phyloP scores from a whole-genome alignment of 2,797 vertebrate genomes.

The Girardinus metallicus region DNA sequence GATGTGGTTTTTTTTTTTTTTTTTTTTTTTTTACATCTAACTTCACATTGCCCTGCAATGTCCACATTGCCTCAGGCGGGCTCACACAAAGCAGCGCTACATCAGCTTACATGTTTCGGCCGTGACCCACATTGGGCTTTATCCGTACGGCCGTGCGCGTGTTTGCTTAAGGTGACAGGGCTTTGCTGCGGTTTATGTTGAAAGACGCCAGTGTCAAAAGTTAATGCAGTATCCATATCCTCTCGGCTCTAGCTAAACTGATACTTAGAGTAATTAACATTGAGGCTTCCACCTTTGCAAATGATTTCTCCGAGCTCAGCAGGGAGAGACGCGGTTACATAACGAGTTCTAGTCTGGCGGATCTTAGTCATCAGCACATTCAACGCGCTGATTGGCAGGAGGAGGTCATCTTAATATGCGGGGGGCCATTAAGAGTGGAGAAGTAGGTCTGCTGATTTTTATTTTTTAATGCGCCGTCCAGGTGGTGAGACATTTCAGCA shows the following conservation, averaged over 20 bases:
- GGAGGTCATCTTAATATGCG: slow-evolving; percentile 57
- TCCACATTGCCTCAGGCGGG: slow-evolving; percentile 42
- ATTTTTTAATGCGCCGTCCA: slow-evolving; percentile 34
- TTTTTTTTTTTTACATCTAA: slow-evolving; percentile 14
- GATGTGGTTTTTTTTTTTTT: slow-evolving; percentile 36
- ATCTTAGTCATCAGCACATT: slow-evolving; percentile 67
- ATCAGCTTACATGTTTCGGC: slow-evolving; percentile 40
- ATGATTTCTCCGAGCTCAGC: slow-evolving; percentile 63
- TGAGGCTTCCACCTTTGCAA: slow-evolving; percentile 40
- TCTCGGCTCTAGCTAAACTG: slow-evolving; percentile 35
- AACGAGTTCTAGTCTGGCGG: slow-evolving; percentile 55
- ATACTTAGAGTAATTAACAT: slow-evolving; percentile 66
- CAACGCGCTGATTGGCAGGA: slow-evolving; percentile 60
- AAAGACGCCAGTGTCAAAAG: slow-evolving; percentile 15
- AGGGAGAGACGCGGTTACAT: slow-evolving; percentile 57
- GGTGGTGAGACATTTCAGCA: slow-evolving; percentile 11
- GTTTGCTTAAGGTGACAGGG: slow-evolving; percentile 34
- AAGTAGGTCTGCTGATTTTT: slow-evolving; percentile 35
- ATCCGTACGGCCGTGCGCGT: not conserved
- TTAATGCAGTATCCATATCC: slow-evolving; percentile 18
- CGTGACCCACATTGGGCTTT: slow-evolving; percentile 45
- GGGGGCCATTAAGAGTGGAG: slow-evolving; percentile 25
- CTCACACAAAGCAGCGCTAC: slow-evolving; percentile 34
- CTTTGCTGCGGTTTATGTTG: not conserved
- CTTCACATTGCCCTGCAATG: slow-evolving; percentile 27